phyloP scores from a whole-genome alignment of 2,113 vertebrate genomes.

The Miniopterus natalensis region DNA sequence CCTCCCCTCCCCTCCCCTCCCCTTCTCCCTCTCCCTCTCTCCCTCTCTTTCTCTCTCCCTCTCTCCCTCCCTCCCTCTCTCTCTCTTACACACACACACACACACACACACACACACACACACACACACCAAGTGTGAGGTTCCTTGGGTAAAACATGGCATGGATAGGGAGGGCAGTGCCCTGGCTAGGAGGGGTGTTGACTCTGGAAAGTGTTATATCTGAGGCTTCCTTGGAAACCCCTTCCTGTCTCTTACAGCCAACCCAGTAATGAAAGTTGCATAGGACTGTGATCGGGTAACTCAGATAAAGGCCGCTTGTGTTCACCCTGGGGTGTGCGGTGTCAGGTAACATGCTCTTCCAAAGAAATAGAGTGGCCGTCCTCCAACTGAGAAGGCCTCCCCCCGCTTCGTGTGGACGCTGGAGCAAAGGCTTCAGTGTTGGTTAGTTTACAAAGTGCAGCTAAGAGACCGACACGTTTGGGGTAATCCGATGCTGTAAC shows the following conservation, averaged over 20 bases:
- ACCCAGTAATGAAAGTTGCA: conserved; percentile 67
- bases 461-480: background rate
- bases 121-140: background rate
- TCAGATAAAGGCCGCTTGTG: conserved; percentile 70
- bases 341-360: conserved; percentile 58
- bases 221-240: conserved; percentile 36
- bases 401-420: background rate
- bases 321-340: background rate
- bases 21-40: background rate
- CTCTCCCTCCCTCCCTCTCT: background rate
- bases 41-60: background rate
- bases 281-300: conserved; percentile 29
- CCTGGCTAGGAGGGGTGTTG: background rate
- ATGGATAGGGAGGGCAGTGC: background rate
- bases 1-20: background rate
- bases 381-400: conserved; percentile 6
- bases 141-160: conserved; percentile 7
- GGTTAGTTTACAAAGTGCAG: background rate
- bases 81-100: background rate
- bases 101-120: background rate
- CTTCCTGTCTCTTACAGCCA: conserved; percentile 28
- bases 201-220: background rate
- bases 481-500: background rate
- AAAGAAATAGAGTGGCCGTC: conserved; percentile 8
- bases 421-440: conserved; percentile 6